These are phyloP conservation scores for Epinotia ramella DNA, from an alignment of 2,888 invertebrate species.

Conservation along the genomic window DNA sequence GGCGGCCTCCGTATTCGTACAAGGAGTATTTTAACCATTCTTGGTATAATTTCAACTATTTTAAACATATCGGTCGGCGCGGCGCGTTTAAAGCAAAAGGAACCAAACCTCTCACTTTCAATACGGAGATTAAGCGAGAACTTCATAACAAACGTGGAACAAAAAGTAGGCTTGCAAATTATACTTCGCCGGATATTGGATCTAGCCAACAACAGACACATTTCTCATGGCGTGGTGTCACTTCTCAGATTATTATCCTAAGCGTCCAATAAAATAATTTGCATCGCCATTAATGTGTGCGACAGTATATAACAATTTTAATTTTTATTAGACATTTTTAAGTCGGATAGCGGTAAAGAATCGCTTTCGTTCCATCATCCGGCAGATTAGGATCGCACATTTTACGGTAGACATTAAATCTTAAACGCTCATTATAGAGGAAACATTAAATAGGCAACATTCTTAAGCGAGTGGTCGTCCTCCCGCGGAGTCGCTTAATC, in stretches of 20 bases:
- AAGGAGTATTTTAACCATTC: conserved; percentile 49
- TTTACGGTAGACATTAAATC: conserved; percentile 65
- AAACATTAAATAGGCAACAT: conserved; percentile 73
- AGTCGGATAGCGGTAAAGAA: conserved; percentile 71
- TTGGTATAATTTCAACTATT: conserved; percentile 46
- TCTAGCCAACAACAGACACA: conserved; percentile 38
- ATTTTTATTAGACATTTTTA: conserved; percentile 71
- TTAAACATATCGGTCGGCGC: conserved; percentile 31
- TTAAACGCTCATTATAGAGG: conserved; percentile 66
- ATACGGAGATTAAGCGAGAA: conserved; percentile 34
- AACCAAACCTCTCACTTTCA: conserved; percentile 37
- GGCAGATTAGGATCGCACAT: conserved; percentile 66
- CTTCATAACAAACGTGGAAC: conserved; percentile 26
- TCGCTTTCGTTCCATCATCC: conserved; percentile 63
- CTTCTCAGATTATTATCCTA: conserved; percentile 54
- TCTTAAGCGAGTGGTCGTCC: conserved; percentile 64
- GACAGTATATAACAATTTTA: conserved; percentile 68
- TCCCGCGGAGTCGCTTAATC: conserved; percentile 62
- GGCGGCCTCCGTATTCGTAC: conserved; percentile 49
- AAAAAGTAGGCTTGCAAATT: conserved; percentile 42
- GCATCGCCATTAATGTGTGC: conserved; percentile 61
- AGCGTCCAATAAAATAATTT: conserved; percentile 63
- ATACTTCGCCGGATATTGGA: conserved; percentile 41
- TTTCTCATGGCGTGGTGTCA: conserved; percentile 38
- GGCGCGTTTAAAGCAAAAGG: conserved; percentile 24